Evolutionary conservation across 1,140 invertebrate species (phyloP).

Genomic region (Chymomyza costata): DNA sequence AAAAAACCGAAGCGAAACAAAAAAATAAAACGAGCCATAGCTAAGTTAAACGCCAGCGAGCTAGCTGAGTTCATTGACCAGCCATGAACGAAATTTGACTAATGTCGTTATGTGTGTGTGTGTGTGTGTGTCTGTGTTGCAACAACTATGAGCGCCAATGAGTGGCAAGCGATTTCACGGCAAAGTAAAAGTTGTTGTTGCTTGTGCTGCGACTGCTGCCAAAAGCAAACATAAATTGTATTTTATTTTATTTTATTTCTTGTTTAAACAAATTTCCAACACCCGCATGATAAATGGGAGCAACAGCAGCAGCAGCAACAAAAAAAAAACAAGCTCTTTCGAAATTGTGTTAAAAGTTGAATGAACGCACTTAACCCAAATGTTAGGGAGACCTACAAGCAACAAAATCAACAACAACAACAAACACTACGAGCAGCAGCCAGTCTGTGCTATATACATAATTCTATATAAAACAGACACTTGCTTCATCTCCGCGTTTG

Average conservation of each 20-base stretch:
- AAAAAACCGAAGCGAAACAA: slow-evolving; percentile 4
- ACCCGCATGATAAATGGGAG: slow-evolving; percentile 65
- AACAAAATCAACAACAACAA: slow-evolving; percentile 16
- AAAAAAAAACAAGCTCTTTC: slow-evolving; percentile 53
- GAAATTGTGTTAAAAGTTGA: slow-evolving; percentile 74
- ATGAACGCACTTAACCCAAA: slow-evolving; percentile 75
- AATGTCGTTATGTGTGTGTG: not conserved
- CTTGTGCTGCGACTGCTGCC: slow-evolving; percentile 10
- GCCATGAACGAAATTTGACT: slow-evolving; percentile 70
- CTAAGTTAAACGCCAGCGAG: slow-evolving; percentile 9
- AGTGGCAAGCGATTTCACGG: slow-evolving; percentile 47
- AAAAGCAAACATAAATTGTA: slow-evolving; percentile 12
- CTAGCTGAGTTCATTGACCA: slow-evolving; percentile 71
- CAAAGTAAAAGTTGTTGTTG: slow-evolving; percentile 65
- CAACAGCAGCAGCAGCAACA: slow-evolving; percentile 27
- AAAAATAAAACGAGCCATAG: slow-evolving; percentile 12
- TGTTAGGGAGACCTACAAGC: slow-evolving; percentile 47
- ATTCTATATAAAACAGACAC: not conserved
- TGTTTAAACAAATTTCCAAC: slow-evolving; percentile 66
- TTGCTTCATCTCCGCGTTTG: not conserved
- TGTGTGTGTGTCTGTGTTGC: slow-evolving; percentile 32
- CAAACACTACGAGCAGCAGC: slow-evolving; percentile 6
- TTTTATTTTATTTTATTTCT: slow-evolving; percentile 7
- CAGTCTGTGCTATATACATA: no score
- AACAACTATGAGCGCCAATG: slow-evolving; percentile 34